phyloP scores from a whole-genome alignment of 2,888 invertebrate genomes.

The Timandra comae region DNA sequence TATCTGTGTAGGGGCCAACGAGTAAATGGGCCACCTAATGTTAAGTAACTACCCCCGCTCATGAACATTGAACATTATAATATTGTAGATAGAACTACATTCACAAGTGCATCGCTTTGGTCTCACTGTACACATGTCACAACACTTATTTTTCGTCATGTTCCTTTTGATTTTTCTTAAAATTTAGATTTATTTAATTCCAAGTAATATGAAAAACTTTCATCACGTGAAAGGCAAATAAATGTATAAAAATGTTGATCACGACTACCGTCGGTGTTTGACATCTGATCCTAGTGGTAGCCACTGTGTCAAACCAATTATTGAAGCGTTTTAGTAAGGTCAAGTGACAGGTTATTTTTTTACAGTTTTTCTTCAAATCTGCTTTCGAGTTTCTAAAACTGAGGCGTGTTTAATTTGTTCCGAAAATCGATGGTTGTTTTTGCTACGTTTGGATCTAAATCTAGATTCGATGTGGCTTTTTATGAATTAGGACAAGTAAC shows the following conservation, averaged over 20 bases:
- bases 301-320: constrained; percentile 64
- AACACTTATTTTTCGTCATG: no score
- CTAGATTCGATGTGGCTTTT: no score
- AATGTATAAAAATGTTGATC: constrained; percentile 29
- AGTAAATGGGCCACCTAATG: no score
- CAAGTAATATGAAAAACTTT: constrained; percentile 24
- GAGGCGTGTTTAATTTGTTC: constrained; percentile 34
- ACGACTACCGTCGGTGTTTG: constrained; percentile 61
- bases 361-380: constrained; percentile 44
- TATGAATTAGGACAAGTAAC: no score
- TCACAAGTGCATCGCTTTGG: no score
- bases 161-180: no score
- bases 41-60: no score
- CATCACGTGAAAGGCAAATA: constrained; percentile 23
- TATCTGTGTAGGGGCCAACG: no score
- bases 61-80: no score
- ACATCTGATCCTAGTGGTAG: constrained; percentile 58
- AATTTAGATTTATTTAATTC: no score
- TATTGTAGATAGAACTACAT: no score
- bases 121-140: no score
- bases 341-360: constrained; percentile 44
- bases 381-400: constrained; percentile 35
- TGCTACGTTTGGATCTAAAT: not conserved
- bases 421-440: constrained; percentile 2
- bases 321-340: constrained; percentile 61